Conservation (phyloP, 2,113 vertebrate species). For the Osmerus eperlanus region DNA sequence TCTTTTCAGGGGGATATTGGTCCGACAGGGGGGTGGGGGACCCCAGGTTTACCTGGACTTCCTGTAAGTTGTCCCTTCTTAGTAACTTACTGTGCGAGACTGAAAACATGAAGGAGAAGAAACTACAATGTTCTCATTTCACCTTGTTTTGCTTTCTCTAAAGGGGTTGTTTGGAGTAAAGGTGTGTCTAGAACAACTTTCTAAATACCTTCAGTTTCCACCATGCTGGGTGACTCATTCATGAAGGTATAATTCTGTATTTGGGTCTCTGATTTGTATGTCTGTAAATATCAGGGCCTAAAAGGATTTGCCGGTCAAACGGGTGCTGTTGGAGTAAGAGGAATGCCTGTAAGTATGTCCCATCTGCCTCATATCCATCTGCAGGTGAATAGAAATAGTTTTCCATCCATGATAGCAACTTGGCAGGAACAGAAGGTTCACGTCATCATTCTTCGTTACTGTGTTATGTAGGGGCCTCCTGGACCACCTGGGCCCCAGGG, state of each 20-base stretch:
- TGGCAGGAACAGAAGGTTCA: neutral
- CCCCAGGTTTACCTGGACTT: slow-evolving; percentile 66
- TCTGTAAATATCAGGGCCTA: slow-evolving; percentile 64
- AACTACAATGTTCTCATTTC: slow-evolving; percentile 1
- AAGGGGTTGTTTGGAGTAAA: slow-evolving; percentile 76
- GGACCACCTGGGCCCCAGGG: slow-evolving; percentile 72
- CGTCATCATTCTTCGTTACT: neutral
- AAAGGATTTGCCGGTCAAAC: slow-evolving; percentile 71
- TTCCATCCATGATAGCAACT: neutral
- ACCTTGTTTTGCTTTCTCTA: slow-evolving; percentile 33
- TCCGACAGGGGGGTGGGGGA: slow-evolving; percentile 61
- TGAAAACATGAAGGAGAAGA: neutral
- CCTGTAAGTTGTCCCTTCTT: slow-evolving; percentile 63
- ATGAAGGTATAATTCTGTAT: neutral
- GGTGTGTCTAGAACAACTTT: slow-evolving; percentile 53
- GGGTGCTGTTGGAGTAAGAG: slow-evolving; percentile 61
- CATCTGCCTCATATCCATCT: neutral
- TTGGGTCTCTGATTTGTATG: neutral
- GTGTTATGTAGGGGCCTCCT: slow-evolving; percentile 65
- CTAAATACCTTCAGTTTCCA: slow-evolving; percentile 7
- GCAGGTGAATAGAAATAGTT: neutral
- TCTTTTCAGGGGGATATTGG: slow-evolving; percentile 71
- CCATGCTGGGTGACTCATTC: neutral
- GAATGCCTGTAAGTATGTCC: slow-evolving; percentile 64
- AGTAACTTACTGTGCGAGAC: neutral